Conservation (phyloP, 2,113 vertebrate species). For the Anthoscopus minutus region DNA sequence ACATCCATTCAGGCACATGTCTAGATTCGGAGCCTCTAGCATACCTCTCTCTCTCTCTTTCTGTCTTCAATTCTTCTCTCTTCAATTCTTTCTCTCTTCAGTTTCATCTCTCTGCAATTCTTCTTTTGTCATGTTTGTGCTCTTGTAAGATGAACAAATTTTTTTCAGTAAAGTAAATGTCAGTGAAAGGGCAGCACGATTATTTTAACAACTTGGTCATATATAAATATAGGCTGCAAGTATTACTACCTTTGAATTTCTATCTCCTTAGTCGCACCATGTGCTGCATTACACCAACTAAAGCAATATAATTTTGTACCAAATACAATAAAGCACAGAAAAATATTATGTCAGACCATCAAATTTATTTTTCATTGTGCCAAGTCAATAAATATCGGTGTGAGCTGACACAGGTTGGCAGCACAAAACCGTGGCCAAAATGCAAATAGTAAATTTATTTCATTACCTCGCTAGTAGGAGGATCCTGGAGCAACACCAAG, state of each 20-base stretch:
- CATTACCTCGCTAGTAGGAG: accelerated
- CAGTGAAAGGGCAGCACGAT: background rate
- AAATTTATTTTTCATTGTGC: background rate
- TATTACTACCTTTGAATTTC: background rate
- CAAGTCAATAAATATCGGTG: background rate
- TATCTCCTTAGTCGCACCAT: background rate
- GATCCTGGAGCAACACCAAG: background rate
- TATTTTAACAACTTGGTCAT: background rate
- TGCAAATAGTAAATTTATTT: background rate
- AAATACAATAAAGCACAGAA: background rate
- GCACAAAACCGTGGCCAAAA: background rate
- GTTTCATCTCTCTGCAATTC: too few species aligned
- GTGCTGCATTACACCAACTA: background rate
- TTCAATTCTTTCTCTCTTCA: too few species aligned
- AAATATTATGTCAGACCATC: background rate
- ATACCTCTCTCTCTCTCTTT: background rate
- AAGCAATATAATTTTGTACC: background rate
- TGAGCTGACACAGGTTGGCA: background rate
- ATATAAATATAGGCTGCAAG: background rate
- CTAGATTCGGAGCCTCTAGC: background rate
- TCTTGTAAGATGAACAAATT: background rate
- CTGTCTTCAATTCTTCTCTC: background rate
- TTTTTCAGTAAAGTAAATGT: background rate
- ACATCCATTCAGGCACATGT: accelerated
- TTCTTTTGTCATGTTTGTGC: background rate